These are phyloP conservation scores for Perca fluviatilis DNA, from an alignment of 2,113 vertebrate species.

Conservation along the genomic window DNA sequence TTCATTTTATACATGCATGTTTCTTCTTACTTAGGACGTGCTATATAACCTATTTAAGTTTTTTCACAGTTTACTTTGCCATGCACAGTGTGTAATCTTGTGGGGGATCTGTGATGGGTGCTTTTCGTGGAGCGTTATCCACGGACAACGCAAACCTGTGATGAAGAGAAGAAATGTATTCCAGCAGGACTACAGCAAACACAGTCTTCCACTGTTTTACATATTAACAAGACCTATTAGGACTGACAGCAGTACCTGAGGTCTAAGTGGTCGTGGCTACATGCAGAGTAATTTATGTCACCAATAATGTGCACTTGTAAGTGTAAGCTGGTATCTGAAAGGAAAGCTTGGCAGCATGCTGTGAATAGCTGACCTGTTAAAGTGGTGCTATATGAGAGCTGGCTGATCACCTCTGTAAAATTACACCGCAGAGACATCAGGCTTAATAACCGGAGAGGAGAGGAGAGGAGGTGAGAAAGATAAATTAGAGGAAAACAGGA, in stretches of 20 bases:
- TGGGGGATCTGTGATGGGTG: background rate
- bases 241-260: background rate
- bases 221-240: background rate
- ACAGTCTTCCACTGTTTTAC: background rate
- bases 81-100: no score
- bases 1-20: no score
- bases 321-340: background rate
- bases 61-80: no score
- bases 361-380: slow-evolving; percentile 30
- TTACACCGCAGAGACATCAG: slow-evolving; percentile 10
- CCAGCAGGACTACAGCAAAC: background rate
- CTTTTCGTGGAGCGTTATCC: background rate
- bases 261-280: background rate
- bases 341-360: slow-evolving; percentile 43
- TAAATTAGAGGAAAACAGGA: background rate
- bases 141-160: background rate
- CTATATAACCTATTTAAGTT: no score
- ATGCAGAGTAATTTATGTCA: background rate
- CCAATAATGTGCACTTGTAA: background rate
- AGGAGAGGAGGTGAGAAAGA: background rate
- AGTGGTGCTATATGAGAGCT: background rate
- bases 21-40: no score
- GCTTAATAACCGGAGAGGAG: slow-evolving; percentile 13
- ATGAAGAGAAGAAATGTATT: background rate
- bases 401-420: slow-evolving; percentile 17